Percentiles rank a stretch among this genome's conserved stretches.
These are phyloP conservation scores for Dichetophora obliterata DNA, from an alignment of 2,888 invertebrate species.

Conservation along the genomic window DNA sequence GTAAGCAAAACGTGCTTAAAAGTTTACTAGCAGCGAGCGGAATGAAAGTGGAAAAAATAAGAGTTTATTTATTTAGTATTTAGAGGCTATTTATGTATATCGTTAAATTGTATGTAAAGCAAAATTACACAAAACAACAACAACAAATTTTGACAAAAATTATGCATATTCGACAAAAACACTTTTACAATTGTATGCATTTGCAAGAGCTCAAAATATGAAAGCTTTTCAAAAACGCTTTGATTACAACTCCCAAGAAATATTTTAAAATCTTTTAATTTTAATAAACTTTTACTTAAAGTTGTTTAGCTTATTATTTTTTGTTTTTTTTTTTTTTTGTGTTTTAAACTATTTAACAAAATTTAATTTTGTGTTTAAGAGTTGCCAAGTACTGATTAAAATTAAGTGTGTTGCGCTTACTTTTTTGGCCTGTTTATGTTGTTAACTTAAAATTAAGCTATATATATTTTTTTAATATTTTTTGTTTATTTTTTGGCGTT, in stretches of 20 bases:
- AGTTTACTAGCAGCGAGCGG: neutral
- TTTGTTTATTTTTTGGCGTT: slow-evolving; percentile 10
- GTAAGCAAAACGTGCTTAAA: neutral
- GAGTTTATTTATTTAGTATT: slow-evolving; percentile 64
- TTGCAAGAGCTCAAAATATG: neutral
- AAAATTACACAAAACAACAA: slow-evolving; percentile 45
- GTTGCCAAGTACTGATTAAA: slow-evolving; percentile 70
- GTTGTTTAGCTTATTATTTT: too few relatives aligned
- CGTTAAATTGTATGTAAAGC: slow-evolving; percentile 53
- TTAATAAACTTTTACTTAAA: slow-evolving; percentile 1
- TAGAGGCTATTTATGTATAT: slow-evolving; percentile 66
- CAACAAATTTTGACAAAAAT: slow-evolving; percentile 17
- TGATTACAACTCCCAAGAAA: slow-evolving; percentile 26
- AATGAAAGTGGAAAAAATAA: slow-evolving; percentile 44
- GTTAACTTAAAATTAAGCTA: slow-evolving; percentile 54
- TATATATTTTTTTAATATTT: slow-evolving; percentile 45
- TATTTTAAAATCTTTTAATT: slow-evolving; percentile 30
- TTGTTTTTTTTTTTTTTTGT: too few relatives aligned
- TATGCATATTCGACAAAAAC: neutral
- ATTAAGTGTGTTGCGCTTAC: slow-evolving; percentile 69
- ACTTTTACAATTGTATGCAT: neutral
- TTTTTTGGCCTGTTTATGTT: slow-evolving; percentile 51
- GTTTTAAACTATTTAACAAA: slow-evolving; percentile 3
- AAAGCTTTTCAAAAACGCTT: slow-evolving; percentile 22
- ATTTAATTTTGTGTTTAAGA: slow-evolving; percentile 61